These are phyloP conservation scores for Caenorhabditis becei DNA, from an alignment of 2,888 invertebrate species.

Conservation along the genomic window DNA sequence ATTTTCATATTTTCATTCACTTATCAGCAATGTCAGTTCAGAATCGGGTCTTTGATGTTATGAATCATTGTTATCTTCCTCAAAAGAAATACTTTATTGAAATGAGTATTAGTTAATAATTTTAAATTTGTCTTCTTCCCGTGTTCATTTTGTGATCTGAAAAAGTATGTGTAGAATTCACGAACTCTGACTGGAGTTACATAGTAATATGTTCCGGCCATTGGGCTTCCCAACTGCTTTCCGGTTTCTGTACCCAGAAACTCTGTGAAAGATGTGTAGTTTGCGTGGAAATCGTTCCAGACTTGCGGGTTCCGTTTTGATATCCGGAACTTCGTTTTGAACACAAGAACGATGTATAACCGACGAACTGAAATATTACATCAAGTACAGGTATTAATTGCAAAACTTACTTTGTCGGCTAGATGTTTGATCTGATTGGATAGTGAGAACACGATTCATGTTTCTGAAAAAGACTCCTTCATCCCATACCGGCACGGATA, in stretches of 20 bases:
- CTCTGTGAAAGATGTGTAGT: slow-evolving; percentile 75
- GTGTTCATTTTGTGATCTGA: slow-evolving; percentile 65
- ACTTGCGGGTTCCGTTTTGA: slow-evolving; percentile 71
- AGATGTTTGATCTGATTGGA: slow-evolving; percentile 73
- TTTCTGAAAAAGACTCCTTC: slow-evolving; percentile 76
- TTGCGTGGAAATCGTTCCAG: slow-evolving; percentile 73
- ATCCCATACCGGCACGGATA: slow-evolving; percentile 74
- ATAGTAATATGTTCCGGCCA: slow-evolving; percentile 72
- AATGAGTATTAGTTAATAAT: background rate
- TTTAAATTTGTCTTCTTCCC: slow-evolving; percentile 1
- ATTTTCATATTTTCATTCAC: background rate
- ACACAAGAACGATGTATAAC: slow-evolving; percentile 74
- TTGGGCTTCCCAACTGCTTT: slow-evolving; percentile 71
- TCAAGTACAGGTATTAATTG: background rate
- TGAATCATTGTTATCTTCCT: background rate
- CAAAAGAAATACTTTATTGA: background rate
- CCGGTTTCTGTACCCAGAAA: slow-evolving; percentile 73
- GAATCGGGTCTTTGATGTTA: slow-evolving; percentile 11
- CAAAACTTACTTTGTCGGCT: slow-evolving; percentile 65
- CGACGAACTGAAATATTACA: slow-evolving; percentile 67
- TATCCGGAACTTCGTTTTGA: slow-evolving; percentile 71
- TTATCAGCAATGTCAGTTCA: slow-evolving; percentile 4
- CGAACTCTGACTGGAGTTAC: slow-evolving; percentile 46
- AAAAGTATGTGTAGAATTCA: slow-evolving; percentile 20
- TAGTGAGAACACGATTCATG: slow-evolving; percentile 74